Conservation (phyloP, 2,797 vertebrate species). For the Phalanger gymnotis region DNA sequence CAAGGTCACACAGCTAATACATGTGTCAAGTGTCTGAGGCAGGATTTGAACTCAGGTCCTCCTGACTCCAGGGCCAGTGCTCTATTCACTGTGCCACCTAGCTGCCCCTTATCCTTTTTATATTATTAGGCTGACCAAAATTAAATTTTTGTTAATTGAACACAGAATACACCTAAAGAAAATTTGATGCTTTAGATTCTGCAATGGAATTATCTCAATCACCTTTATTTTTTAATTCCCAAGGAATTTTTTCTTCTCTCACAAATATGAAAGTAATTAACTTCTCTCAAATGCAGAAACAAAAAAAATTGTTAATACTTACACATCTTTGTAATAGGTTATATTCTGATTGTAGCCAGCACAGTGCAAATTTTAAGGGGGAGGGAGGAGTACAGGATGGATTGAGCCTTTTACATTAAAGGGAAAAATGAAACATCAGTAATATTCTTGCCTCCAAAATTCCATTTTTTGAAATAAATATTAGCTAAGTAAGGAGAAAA, state of each 20-base stretch:
- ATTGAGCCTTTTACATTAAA: not conserved
- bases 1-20: no score
- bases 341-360: not conserved
- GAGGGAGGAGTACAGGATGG: no score
- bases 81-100: no score
- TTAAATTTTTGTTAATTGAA: slow-evolving; percentile 31
- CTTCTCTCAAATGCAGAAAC: slow-evolving; percentile 16
- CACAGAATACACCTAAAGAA: not conserved
- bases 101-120: not conserved
- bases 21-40: no score
- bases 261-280: slow-evolving; percentile 39
- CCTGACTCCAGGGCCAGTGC: no score
- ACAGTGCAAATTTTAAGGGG: not conserved
- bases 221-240: slow-evolving; percentile 26
- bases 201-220: not conserved
- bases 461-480: not conserved
- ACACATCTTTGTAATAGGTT: slow-evolving; percentile 32
- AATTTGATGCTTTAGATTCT: slow-evolving; percentile 11
- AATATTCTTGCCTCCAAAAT: not conserved
- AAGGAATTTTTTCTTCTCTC: slow-evolving; percentile 20
- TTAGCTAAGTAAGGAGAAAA: not conserved
- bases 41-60: no score
- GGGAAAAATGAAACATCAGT: not conserved
- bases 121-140: not conserved
- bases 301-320: not conserved